Conservation (phyloP, 2,888 invertebrate genomes). For the Lamellibrachia columna region DNA sequence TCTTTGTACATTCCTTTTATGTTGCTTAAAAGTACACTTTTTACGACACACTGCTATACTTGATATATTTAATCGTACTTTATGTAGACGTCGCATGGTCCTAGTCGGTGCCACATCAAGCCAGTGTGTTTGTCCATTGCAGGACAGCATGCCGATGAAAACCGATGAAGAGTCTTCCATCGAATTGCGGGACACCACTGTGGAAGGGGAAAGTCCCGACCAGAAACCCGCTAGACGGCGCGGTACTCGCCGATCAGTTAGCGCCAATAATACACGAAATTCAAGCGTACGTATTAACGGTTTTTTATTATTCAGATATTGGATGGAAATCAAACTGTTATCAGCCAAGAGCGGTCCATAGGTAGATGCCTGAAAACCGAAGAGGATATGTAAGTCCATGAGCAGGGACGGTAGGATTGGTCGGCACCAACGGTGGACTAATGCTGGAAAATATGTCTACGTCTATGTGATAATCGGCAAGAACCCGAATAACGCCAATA, state of each 20-base stretch:
- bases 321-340: not conserved
- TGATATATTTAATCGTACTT: no score
- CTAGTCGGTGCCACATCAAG: not conserved
- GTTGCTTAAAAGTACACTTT: no score
- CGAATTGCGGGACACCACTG: not conserved
- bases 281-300: not conserved
- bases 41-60: no score
- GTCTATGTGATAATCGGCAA: no score
- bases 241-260: not conserved
- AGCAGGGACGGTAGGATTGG: no score
- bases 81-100: no score
- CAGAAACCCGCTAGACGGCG: not conserved
- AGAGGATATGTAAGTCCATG: no score
- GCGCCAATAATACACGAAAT: not conserved
- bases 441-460: no score
- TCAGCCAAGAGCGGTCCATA: not conserved
- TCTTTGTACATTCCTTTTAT: no score
- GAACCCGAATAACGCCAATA: no score
- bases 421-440: no score
- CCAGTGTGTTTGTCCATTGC: not conserved
- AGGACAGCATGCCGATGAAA: not conserved
- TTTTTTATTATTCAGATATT: not conserved
- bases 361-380: no score
- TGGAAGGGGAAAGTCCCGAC: not conserved
- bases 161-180: not conserved